These are phyloP conservation scores for Archips xylosteana DNA, from an alignment of 2,888 invertebrate genomes.

Conservation along the genomic window DNA sequence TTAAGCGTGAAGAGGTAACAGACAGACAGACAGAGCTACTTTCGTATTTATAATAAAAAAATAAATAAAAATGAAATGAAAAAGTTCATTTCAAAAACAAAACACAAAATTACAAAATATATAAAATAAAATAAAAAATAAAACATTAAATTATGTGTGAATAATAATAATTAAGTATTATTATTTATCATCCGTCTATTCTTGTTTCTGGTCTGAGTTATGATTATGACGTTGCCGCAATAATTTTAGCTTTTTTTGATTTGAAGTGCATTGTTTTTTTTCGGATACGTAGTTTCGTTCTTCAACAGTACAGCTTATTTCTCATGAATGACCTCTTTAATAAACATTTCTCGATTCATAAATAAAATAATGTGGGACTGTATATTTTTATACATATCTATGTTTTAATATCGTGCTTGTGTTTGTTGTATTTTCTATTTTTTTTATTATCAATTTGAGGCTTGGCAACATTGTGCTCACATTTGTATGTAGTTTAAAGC, in stretches of 20 bases:
- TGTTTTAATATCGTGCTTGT: slow-evolving; percentile 74
- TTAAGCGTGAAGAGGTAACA: no score
- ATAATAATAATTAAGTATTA: no score
- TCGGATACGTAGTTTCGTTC: slow-evolving; percentile 3
- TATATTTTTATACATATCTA: slow-evolving; percentile 55
- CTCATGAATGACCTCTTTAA: not conserved
- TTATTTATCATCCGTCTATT: no score
- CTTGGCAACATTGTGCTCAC: slow-evolving; percentile 86
- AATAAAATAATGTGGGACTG: slow-evolving; percentile 41
- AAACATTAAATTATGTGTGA: no score
- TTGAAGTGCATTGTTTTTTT: slow-evolving; percentile 3
- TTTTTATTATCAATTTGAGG: slow-evolving; percentile 85
- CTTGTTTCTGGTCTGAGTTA: no score
- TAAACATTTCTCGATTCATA: not conserved
- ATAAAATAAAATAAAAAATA: no score
- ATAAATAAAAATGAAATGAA: no score
- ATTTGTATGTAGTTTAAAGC: slow-evolving; percentile 68
- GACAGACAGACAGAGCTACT: no score
- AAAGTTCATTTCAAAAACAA: no score
- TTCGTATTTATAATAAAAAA: no score
- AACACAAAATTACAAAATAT: no score
- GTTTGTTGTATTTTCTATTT: slow-evolving; percentile 71
- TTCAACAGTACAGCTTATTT: slow-evolving; percentile 32
- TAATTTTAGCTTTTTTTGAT: not conserved
- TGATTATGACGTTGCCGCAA: no score